phyloP scores from a whole-genome alignment of 2,888 invertebrate species.

The Trachelus troglodyta region DNA sequence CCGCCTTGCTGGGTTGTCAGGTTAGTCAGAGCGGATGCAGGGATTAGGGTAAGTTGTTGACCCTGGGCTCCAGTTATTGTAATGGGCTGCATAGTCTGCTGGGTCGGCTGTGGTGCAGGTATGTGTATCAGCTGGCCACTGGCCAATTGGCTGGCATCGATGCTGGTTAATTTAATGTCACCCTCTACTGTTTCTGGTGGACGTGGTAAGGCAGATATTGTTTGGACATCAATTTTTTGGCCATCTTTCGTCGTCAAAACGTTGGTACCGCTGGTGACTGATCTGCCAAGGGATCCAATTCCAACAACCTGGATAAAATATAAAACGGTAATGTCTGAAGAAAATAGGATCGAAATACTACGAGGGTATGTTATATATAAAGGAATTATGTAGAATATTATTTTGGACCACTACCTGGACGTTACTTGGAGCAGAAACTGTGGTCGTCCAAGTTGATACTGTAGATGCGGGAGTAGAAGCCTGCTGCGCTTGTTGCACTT shows the following conservation, averaged over 20 bases:
- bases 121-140: constrained; percentile 63
- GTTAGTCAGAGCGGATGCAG: constrained; percentile 72
- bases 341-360: not conserved
- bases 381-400: not conserved
- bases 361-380: not conserved
- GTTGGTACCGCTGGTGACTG: constrained; percentile 44
- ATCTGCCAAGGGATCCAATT: constrained; percentile 54
- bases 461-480: constrained; percentile 61
- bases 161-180: constrained; percentile 61
- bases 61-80: constrained; percentile 78
- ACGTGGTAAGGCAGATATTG: constrained; percentile 54
- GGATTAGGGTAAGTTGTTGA: constrained; percentile 88
- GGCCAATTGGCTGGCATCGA: constrained; percentile 60
- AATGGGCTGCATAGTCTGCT: constrained; percentile 71
- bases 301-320: constrained; percentile 52
- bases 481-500: constrained; percentile 60
- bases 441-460: constrained; percentile 60
- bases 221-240: constrained; percentile 62
- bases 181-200: constrained; percentile 51
- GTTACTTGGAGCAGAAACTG: constrained; percentile 59
- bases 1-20: constrained; percentile 56
- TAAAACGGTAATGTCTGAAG: not conserved
- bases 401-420: constrained; percentile 52
- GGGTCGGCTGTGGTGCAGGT: constrained; percentile 48
- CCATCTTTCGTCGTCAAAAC: constrained; percentile 63